Evolutionary conservation across 2,797 vertebrate genomes (phyloP).

Genomic region (Catamblyrhynchus diadema): DNA sequence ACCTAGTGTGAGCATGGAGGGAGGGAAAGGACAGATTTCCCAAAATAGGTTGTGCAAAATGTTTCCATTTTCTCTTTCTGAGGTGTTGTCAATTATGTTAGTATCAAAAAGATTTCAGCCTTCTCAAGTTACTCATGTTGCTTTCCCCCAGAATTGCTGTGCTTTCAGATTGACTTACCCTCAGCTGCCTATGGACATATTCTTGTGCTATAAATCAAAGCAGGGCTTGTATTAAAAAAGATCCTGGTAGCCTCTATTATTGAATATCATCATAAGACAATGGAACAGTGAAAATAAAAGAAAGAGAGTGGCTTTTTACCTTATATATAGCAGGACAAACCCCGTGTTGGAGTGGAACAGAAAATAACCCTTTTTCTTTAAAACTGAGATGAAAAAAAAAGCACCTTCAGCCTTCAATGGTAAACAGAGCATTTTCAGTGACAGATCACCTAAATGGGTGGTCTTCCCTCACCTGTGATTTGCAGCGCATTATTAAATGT

Average conservation of each 20-base stretch:
- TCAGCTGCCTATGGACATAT: neutral
- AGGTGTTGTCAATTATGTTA: neutral
- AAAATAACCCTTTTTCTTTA: neutral
- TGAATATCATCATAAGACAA: neutral
- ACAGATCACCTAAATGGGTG: neutral
- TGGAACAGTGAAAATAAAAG: neutral
- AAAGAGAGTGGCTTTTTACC: neutral
- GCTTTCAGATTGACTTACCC: neutral
- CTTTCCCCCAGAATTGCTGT: neutral
- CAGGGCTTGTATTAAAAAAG: neutral
- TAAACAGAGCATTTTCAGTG: neutral
- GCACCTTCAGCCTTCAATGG: neutral
- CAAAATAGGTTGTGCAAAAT: slow-evolving; percentile 33
- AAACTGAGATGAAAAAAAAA: neutral
- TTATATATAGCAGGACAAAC: neutral
- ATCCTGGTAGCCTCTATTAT: neutral
- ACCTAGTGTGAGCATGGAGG: neutral
- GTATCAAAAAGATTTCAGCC: neutral
- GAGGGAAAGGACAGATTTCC: slow-evolving; percentile 1
- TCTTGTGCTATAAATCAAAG: neutral
- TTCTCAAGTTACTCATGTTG: neutral
- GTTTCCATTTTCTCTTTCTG: slow-evolving; percentile 36
- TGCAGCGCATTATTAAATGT: neutral
- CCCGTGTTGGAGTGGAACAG: neutral
- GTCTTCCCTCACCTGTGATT: neutral